Evolutionary conservation across 2,113 vertebrate species (phyloP), one percentile per base, ranked within the genome.

Genomic region (Pogonocichla stellata): DNA sequence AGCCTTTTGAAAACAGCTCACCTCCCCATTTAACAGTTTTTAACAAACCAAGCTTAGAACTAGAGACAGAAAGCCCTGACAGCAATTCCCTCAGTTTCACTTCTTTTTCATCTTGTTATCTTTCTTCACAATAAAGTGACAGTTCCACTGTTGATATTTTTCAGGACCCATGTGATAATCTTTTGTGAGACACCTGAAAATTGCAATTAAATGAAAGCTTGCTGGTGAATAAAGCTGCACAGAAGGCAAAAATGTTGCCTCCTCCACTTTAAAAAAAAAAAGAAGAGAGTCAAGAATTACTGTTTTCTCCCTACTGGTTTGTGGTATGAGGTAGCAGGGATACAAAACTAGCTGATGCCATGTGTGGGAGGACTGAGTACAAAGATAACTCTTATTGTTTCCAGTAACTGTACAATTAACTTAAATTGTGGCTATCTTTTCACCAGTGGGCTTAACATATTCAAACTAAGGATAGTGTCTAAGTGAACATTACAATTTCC

Each of bases 401-500:
- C 95, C 96, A 97, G 80, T 51, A 92, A 93, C 75, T 42, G 72
- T 97, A 75, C 95, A 96, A 98, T 98, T 98, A 97, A 95, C 95
- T 97, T 92, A 88, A 96, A 95, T 95, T 96, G 94, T 89, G 95
- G 94, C 89, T 96, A 95, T 97, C 95, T 92, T 96, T 97, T 94
- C 34, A 4, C 90, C 97, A 94, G 97, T 85, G 50, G 90, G 73
- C 56, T 95, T 97, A 96, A 94, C 92, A 65, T 97, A 92, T 97
- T 98, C 97, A 94, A 95, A 91, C 96, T 97, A 91, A 95, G 96
- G 96, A 95, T 95, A 97, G 93, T 73, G 91, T 96, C 93, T 92
- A 90, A 91, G 67, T 42, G 79, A 97, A 97, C 91, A 93, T 91
- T 95, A 96, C 95, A 95, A 96, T 97, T 98, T 98, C 96, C 98